Conservation (phyloP, 2,113 vertebrate genomes). For the Hymenochirus boettgeri region DNA sequence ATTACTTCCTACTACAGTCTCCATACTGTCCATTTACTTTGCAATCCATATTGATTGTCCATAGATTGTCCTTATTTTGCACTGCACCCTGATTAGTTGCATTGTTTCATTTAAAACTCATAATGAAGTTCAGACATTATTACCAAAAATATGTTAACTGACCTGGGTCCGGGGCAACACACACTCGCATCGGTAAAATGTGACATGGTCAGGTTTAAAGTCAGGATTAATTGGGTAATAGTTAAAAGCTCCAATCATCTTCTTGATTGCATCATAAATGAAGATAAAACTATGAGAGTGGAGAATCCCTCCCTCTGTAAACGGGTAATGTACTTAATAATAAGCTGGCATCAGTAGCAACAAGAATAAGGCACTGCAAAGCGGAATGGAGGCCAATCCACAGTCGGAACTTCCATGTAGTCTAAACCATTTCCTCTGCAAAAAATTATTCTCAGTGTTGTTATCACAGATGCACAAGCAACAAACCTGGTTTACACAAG, state of each 20-base stretch:
- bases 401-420: conserved; percentile 95
- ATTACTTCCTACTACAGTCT: no score
- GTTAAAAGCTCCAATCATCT: conserved; percentile 88
- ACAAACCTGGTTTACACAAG: no score
- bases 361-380: conserved; percentile 89
- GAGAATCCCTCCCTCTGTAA: conserved; percentile 98
- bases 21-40: no score
- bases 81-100: no score
- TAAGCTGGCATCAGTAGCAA: conserved; percentile 90
- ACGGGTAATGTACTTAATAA: conserved; percentile 96
- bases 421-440: conserved; percentile 79
- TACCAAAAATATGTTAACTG: conserved; percentile 13
- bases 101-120: no score
- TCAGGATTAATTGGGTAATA: conserved; percentile 91
- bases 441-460: no score
- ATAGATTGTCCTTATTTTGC: no score
- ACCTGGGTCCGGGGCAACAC: conserved; percentile 87
- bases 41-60: no score
- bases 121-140: no score
- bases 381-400: conserved; percentile 95
- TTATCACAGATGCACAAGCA: no score
- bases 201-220: conserved; percentile 88
- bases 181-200: conserved; percentile 90
- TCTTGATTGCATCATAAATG: conserved; percentile 96
- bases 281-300: conserved; percentile 98